Percentiles rank a stretch among this genome's conserved stretches.
Evolutionary conservation across 2,888 invertebrate species (phyloP).

Genomic region (Aromia moschata): DNA sequence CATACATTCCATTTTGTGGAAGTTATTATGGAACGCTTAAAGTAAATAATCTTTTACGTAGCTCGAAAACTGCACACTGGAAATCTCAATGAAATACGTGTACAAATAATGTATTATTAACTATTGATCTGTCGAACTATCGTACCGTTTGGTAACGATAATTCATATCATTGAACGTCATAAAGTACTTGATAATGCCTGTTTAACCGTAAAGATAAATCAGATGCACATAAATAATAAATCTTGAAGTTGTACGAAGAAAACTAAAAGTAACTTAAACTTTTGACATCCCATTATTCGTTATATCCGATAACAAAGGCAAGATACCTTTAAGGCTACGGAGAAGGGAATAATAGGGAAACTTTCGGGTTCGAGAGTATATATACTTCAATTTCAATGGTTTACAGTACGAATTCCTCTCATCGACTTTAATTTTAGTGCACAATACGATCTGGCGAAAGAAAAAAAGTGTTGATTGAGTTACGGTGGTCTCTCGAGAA

Average conservation of each 20-base stretch:
- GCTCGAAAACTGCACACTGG: too few species aligned
- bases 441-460: slow-evolving; percentile 24
- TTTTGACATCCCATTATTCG: slow-evolving; percentile 46
- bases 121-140: too few species aligned
- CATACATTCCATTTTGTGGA: too few species aligned
- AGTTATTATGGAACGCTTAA: too few species aligned
- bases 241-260: slow-evolving; percentile 40
- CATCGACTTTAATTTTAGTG: slow-evolving; percentile 38
- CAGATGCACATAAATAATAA: slow-evolving; percentile 41
- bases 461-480: not conserved
- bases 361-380: slow-evolving; percentile 40
- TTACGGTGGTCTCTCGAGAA: too few species aligned
- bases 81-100: too few species aligned
- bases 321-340: slow-evolving; percentile 44
- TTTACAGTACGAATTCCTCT: slow-evolving; percentile 36
- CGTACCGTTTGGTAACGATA: too few species aligned
- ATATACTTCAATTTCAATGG: slow-evolving; percentile 42
- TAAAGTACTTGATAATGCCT: slow-evolving; percentile 6
- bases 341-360: slow-evolving; percentile 44
- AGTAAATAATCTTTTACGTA: too few species aligned
- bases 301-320: slow-evolving; percentile 44
- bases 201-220: slow-evolving; percentile 33
- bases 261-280: slow-evolving; percentile 46
- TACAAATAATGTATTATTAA: too few species aligned
- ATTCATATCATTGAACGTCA: not conserved